Percentiles rank a stretch among this genome's conserved stretches.
These are phyloP conservation scores for Stenopsyche tienmushanensis DNA, from an alignment of 1,140 invertebrate species.

Conservation along the genomic window DNA sequence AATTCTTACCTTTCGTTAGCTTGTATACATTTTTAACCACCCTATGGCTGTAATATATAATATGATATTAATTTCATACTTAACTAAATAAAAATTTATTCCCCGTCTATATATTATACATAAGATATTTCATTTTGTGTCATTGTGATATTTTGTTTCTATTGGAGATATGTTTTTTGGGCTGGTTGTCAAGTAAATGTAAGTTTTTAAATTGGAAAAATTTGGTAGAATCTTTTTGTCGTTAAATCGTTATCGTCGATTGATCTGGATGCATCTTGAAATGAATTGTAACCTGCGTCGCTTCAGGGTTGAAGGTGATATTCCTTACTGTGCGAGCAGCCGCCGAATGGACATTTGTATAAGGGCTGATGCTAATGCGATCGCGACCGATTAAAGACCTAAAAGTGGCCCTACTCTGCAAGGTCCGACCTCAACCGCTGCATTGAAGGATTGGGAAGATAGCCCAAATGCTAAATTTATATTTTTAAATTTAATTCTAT, in stretches of 20 bases:
- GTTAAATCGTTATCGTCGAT: too few relatives aligned
- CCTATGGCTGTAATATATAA: not conserved
- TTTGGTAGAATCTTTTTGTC: too few relatives aligned
- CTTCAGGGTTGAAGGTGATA: conserved; percentile 21
- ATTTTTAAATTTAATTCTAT: not conserved
- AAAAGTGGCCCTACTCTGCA: conserved; percentile 33
- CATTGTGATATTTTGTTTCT: too few relatives aligned
- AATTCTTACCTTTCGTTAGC: conserved; percentile 41
- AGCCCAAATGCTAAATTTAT: too few relatives aligned
- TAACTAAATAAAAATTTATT: too few relatives aligned
- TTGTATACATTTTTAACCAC: conserved; percentile 26
- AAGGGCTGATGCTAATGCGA: conserved; percentile 41
- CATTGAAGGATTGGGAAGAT: not conserved
- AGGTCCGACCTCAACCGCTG: not conserved
- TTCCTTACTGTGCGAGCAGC: conserved; percentile 27
- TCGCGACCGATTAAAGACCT: conserved; percentile 39
- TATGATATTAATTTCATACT: too few relatives aligned
- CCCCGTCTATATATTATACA: too few relatives aligned
- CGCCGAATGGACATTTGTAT: conserved; percentile 41
- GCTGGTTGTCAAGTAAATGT: too few relatives aligned
- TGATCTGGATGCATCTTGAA: too few relatives aligned
- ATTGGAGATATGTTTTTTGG: too few relatives aligned
- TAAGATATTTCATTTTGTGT: not conserved
- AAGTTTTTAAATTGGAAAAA: too few relatives aligned
- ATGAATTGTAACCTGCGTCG: too few relatives aligned